phyloP scores from a whole-genome alignment of 1,140 invertebrate species.

The Drosophila paulistorum region DNA sequence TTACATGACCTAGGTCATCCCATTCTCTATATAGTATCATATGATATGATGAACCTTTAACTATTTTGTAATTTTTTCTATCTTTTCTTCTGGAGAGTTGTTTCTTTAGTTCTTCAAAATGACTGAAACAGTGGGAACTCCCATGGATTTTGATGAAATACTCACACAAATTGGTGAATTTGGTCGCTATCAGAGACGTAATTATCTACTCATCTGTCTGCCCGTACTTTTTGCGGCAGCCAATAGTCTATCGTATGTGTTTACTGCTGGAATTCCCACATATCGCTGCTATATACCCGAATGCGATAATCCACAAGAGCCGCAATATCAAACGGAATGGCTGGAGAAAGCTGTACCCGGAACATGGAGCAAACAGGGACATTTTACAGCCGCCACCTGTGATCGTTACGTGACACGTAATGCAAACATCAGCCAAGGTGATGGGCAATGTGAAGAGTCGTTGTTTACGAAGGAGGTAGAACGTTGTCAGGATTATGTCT shows the following conservation, averaged over 20 bases:
- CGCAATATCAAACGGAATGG: constrained; percentile 83
- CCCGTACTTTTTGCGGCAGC: constrained; percentile 85
- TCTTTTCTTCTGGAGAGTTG: not conserved
- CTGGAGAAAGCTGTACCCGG: constrained; percentile 83
- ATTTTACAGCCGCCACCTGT: constrained; percentile 68
- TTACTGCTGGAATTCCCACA: constrained; percentile 85
- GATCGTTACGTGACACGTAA: constrained; percentile 50
- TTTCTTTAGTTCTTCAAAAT: not conserved
- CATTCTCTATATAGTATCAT: too few relatives aligned
- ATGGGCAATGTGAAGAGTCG: constrained; percentile 62
- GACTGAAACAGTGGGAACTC: constrained; percentile 15
- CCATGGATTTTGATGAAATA: constrained; percentile 81
- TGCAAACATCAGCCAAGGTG: not conserved
- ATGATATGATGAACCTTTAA: not conserved
- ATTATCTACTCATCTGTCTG: constrained; percentile 85
- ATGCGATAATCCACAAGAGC: constrained; percentile 82
- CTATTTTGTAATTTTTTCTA: not conserved
- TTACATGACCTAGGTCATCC: too few relatives aligned
- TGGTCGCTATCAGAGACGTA: constrained; percentile 85
- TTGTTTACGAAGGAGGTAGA: constrained; percentile 62
- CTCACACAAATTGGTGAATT: constrained; percentile 85
- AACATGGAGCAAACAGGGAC: constrained; percentile 52
- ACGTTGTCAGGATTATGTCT: constrained; percentile 84
- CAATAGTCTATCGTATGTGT: constrained; percentile 86
- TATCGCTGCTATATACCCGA: constrained; percentile 84